Conservation (phyloP, 2,888 invertebrate species). For the Ochropleura leucogaster region DNA sequence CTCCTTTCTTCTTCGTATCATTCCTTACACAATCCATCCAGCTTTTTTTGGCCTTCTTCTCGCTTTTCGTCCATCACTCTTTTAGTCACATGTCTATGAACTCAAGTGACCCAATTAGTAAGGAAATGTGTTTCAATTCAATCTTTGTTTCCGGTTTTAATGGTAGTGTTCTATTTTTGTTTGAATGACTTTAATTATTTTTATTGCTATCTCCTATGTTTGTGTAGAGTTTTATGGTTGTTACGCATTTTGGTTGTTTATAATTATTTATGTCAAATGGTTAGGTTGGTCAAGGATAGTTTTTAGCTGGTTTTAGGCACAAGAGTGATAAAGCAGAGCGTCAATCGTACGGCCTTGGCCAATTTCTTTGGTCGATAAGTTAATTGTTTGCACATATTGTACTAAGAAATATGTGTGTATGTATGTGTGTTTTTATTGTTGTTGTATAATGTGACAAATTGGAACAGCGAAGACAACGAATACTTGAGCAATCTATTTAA, state of each 20-base stretch:
- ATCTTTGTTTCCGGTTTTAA: constrained; percentile 53
- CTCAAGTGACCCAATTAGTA: constrained; percentile 71
- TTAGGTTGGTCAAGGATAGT: constrained; percentile 14
- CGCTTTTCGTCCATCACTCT: too few relatives aligned
- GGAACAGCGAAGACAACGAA: background rate
- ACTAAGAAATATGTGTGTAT: background rate
- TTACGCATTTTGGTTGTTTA: constrained; percentile 10
- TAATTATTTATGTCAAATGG: background rate
- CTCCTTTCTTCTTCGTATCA: too few relatives aligned
- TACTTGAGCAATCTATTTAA: background rate
- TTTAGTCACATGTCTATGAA: too few relatives aligned
- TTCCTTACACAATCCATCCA: too few relatives aligned
- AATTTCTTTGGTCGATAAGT: constrained; percentile 10
- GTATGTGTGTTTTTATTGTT: too few relatives aligned
- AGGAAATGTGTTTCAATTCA: constrained; percentile 68
- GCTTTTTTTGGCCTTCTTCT: too few relatives aligned
- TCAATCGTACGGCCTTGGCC: constrained; percentile 23
- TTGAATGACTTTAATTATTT: constrained; percentile 43
- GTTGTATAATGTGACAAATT: background rate
- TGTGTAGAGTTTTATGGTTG: background rate
- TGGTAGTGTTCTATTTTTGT: constrained; percentile 53
- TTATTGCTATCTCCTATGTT: constrained; percentile 18
- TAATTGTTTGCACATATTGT: background rate
- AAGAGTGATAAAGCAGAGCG: background rate
- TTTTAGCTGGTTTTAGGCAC: constrained; percentile 25